A percentile compares a stretch with the other conserved stretches of the same genome.
phyloP scores from a whole-genome alignment of 64 coral and sea anemone genomes.

The Montipora foliosa region DNA sequence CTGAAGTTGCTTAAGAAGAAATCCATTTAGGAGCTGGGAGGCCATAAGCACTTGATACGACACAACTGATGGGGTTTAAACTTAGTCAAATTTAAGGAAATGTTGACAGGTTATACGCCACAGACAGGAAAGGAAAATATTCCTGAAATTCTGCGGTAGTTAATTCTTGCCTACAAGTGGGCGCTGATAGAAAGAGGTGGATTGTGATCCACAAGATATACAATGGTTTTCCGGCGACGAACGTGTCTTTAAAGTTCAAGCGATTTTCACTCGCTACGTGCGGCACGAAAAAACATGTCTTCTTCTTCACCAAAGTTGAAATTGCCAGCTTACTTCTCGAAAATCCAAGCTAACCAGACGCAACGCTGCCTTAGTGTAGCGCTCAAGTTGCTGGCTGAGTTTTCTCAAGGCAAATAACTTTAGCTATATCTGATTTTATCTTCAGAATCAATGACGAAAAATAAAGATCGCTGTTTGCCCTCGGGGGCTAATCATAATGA shows the following conservation, averaged over 20 bases:
- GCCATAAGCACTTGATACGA: conserved; percentile 1
- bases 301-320: background rate
- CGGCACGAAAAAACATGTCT: background rate
- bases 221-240: background rate
- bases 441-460: conserved; percentile 34
- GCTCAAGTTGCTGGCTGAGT: background rate
- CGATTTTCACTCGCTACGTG: background rate
- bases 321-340: background rate
- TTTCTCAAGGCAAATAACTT: conserved; percentile 21
- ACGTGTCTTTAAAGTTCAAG: background rate
- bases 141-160: conserved; percentile 30
- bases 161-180: background rate
- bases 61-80: conserved; percentile 5
- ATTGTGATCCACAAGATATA: conserved; percentile 29
- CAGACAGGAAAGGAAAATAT: conserved; percentile 22
- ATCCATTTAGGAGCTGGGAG: background rate
- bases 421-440: conserved; percentile 38
- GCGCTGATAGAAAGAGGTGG: conserved; percentile 16
- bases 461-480: conserved; percentile 36
- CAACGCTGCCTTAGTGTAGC: background rate
- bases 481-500: conserved; percentile 32
- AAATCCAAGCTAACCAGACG: background rate
- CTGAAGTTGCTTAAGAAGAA: background rate
- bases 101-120: conserved; percentile 14
- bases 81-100: background rate